Percentiles rank a stretch among this genome's conserved stretches.
Conservation (phyloP, 2,888 invertebrate species). For the Rapana venosa region DNA sequence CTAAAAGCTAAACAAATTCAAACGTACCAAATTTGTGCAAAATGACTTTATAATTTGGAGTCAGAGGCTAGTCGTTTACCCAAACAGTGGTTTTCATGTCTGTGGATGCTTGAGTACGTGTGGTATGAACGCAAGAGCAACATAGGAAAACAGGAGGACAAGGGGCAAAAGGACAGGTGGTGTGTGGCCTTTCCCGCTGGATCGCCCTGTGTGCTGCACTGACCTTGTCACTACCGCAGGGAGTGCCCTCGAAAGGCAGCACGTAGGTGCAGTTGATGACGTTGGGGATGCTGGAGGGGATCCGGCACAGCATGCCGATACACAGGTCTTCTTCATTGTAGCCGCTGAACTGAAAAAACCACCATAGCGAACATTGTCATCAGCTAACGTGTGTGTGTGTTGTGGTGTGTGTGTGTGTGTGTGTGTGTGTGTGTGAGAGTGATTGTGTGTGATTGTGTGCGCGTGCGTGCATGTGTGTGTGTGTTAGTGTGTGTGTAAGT, state of each 20-base stretch:
- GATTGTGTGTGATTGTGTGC: too few relatives aligned
- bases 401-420: too few relatives aligned
- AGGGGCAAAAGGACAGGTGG: neutral
- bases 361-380: neutral
- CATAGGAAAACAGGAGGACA: neutral
- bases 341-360: neutral
- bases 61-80: too few relatives aligned
- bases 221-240: neutral
- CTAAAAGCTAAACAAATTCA: too few relatives aligned
- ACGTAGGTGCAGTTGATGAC: conserved; percentile 8
- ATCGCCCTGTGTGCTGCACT: neutral
- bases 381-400: too few relatives aligned
- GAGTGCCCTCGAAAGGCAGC: conserved; percentile 8
- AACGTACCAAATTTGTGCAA: too few relatives aligned
- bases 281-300: neutral
- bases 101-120: neutral
- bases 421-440: too few relatives aligned
- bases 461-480: too few relatives aligned
- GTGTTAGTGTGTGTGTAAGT: too few relatives aligned
- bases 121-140: neutral
- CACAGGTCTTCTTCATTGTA: neutral
- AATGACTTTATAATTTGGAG: too few relatives aligned
- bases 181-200: neutral
- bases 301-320: conserved; percentile 13
- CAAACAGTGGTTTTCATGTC: too few relatives aligned